Base-by-base conservation (phyloP, 2,888 invertebrate species). In the Brassicogethes aeneus region DNA sequence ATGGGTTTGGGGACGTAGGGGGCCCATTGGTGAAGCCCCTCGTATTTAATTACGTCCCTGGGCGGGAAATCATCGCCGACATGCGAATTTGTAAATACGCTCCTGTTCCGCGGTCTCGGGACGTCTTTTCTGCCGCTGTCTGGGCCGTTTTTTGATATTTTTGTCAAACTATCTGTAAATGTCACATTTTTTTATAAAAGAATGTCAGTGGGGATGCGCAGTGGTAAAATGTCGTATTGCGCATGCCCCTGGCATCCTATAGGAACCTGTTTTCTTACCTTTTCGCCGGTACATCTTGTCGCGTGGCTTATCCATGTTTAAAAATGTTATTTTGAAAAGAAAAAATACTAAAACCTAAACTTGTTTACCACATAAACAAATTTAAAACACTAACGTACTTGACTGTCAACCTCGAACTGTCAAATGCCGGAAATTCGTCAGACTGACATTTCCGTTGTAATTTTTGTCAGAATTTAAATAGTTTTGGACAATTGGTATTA, bases 1-100 rank as follows among this genome's bases (percentile, higher is more conserved):
- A 75, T 72, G 10, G 76, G 71, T 70, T 77, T 75, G 37, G 60
- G 62, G 3, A 61, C 54, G 43, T 52, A 56, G 13, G 75, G 73
- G 2, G 74, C 73, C 62, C 76, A 73, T 35, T 47, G 45, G 2
- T 70, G 62, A 1, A 71, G 71, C 3, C 74, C 74, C 7, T 76
- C 75, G 41, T 74, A 61, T 55, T 76, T 76, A 16, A 74, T 72
- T 34, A 53, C 44, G 41, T 77, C 77, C 41, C 76, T 65, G 45
- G 73, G 71, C 15, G 53, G 55, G 17, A 55, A 43, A 57, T 74
- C 75, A 59, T 77, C 77, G 60, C 74, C 75, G 67, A 73, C 71
- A 61, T 78, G 79, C 35, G 79, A 79, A 62, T 79, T 80, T 41
- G 80, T 75, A 35, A 80, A 82, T 40, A 82, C 76, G 48, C 66